A percentile compares a stretch with the other conserved stretches of the same genome.
phyloP scores from a whole-genome alignment of 2,113 vertebrate genomes.

The Asarcornis scutulata region DNA sequence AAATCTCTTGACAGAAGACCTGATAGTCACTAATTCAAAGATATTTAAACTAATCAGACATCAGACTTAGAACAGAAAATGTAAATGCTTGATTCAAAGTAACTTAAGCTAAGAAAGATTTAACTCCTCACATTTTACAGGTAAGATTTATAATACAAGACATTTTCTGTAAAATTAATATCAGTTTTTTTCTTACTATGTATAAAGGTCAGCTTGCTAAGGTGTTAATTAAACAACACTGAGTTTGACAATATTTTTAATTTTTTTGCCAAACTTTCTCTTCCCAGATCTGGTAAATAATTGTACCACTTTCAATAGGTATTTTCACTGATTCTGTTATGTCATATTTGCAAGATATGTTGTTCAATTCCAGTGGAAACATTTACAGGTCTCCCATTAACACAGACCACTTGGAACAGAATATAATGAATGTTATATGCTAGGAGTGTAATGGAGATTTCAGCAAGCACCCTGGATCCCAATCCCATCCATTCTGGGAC shows the following conservation, averaged over 20 bases:
- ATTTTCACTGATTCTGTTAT: not conserved
- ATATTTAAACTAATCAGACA: constrained; percentile 43
- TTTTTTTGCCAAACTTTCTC: not conserved
- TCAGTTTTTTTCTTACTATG: not conserved
- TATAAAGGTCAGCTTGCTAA: not conserved
- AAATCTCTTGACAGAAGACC: constrained; percentile 28
- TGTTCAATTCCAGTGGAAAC: not conserved
- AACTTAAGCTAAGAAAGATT: not conserved
- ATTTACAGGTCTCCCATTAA: not conserved
- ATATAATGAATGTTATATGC: not conserved
- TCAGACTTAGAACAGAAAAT: constrained; percentile 25
- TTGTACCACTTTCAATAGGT: not conserved
- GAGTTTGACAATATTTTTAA: not conserved
- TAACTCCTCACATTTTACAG: not conserved
- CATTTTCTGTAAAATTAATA: not conserved
- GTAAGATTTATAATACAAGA: not conserved
- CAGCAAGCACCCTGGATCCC: not conserved
- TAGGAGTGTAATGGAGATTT: not conserved
- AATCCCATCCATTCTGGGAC: not conserved
- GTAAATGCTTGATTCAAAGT: not conserved
- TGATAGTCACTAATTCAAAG: constrained; percentile 36
- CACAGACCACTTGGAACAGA: not conserved
- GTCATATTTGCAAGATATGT: not conserved
- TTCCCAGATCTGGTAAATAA: not conserved
- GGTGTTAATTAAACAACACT: rapidly evolving